phyloP scores from a whole-genome alignment of 2,113 vertebrate genomes.

The Scophthalmus maximus region DNA sequence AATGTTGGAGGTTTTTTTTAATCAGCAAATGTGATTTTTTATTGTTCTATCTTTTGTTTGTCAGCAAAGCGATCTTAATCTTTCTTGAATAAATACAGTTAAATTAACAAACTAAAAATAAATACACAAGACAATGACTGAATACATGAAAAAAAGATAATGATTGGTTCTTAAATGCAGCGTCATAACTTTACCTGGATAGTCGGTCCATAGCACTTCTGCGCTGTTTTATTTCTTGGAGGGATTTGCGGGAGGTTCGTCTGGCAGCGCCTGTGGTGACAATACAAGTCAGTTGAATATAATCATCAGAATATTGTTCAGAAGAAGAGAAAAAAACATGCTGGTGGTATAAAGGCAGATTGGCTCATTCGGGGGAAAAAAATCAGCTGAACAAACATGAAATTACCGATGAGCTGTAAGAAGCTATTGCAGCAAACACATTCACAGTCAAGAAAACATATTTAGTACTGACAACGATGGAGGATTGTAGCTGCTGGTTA shows the following conservation, averaged over 20 bases:
- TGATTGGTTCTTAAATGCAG: too few relatives aligned
- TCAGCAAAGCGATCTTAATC: too few relatives aligned
- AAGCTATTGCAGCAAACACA: not conserved
- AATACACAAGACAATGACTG: not conserved
- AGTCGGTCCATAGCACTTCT: constrained; percentile 72
- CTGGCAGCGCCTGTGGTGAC: constrained; percentile 73
- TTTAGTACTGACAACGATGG: not conserved
- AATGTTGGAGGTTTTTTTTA: constrained; percentile 43
- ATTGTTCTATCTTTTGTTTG: too few relatives aligned
- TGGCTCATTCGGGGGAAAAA: not conserved
- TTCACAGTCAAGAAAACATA: not conserved
- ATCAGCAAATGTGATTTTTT: not conserved
- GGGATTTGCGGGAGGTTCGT: constrained; percentile 69
- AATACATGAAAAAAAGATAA: not conserved
- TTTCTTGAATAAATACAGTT: not conserved
- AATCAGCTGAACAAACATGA: not conserved
- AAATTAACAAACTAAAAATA: not conserved
- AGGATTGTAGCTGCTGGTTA: not conserved
- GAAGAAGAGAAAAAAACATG: not conserved
- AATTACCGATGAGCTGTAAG: too few relatives aligned
- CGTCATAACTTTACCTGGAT: constrained; percentile 91
- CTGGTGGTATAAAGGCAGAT: not conserved
- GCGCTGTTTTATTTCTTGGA: constrained; percentile 75
- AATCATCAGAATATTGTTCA: not conserved
- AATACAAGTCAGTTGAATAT: constrained; percentile 19